phyloP scores from a whole-genome alignment of 2,888 invertebrate genomes.

The Schizotus pectinicornis region DNA sequence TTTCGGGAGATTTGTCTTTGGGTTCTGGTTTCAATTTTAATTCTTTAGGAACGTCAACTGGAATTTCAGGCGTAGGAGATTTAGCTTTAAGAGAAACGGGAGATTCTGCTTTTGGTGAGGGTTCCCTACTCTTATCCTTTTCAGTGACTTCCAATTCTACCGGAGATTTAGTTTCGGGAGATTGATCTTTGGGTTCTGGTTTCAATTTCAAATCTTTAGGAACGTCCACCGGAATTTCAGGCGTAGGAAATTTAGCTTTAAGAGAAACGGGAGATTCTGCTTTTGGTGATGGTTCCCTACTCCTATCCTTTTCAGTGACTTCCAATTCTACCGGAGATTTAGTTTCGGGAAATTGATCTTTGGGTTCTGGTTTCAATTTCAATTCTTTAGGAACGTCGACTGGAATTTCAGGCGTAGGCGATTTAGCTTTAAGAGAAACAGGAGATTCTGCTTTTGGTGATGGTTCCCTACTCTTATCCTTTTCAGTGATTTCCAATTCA shows the following conservation, averaged over 20 bases:
- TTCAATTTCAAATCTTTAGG: no score
- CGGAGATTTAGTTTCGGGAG: neutral
- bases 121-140: constrained; percentile 23
- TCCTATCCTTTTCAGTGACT: neutral
- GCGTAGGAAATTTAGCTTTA: constrained; percentile 4
- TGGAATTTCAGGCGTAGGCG: neutral
- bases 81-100: neutral
- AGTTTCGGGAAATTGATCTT: neutral
- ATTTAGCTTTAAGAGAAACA: no score
- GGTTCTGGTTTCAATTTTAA: constrained; percentile 1
- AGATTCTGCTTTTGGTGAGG: neutral
- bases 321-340: constrained; percentile 1
- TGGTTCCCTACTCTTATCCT: no score
- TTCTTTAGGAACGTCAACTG: no score
- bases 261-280: neutral
- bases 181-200: constrained; percentile 12
- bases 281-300: no score
- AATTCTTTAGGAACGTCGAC: neutral
- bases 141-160: constrained; percentile 20
- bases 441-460: no score
- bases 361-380: neutral
- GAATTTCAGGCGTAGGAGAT: constrained; percentile 1
- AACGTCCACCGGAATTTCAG: neutral
- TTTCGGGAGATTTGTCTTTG: constrained; percentile 6
- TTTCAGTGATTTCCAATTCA: no score